These are phyloP conservation scores for Neodiprion fabricii DNA, from an alignment of 1,140 invertebrate species.

Conservation along the genomic window DNA sequence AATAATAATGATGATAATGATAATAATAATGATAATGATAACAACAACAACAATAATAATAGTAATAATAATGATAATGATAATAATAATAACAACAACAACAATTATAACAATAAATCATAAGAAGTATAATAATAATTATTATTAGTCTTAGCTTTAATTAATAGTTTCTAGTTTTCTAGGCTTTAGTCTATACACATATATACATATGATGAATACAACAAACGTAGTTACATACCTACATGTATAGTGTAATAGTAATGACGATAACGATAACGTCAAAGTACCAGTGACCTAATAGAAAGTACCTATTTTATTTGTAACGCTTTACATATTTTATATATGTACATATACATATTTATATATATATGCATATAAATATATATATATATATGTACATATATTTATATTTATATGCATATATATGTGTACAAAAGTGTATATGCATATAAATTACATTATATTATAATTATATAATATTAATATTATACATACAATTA, in stretches of 20 bases:
- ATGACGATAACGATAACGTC: conserved; percentile 27
- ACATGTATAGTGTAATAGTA: conserved; percentile 18
- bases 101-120: neutral
- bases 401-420: no score
- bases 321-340: conserved; percentile 36
- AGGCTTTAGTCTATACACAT: neutral
- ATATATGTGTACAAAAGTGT: no score
- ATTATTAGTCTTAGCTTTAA: neutral
- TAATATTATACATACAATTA: conserved; percentile 25
- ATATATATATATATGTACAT: no score
- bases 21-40: neutral
- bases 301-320: conserved; percentile 40
- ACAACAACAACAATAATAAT: neutral
- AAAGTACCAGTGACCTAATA: conserved; percentile 46
- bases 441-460: neutral
- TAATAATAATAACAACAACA: neutral
- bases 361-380: no score
- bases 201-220: neutral
- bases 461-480: conserved; percentile 9
- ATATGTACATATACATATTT: no score
- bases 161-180: neutral
- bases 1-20: conserved; percentile 21
- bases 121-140: neutral
- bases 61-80: conserved; percentile 18
- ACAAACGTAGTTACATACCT: neutral